Percentiles rank a stretch among this genome's conserved stretches.
Evolutionary conservation across 2,797 vertebrate genomes (phyloP).

Genomic region (Rhincodon typus): DNA sequence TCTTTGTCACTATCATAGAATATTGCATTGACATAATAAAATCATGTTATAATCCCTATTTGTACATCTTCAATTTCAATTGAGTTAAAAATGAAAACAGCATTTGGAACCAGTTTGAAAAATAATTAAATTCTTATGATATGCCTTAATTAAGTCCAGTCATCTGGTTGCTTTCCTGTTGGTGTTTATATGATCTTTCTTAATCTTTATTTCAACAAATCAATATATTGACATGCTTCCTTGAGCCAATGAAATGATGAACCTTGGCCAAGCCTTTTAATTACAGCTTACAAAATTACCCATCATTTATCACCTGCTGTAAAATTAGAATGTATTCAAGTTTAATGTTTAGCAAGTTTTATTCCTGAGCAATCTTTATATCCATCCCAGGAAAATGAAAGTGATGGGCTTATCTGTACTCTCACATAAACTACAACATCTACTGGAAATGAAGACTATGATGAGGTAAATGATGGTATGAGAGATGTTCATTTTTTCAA

Average conservation of each 20-base stretch:
- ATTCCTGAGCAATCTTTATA: not conserved
- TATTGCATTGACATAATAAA: not conserved
- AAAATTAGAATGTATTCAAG: not conserved
- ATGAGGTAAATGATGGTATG: conserved; percentile 85
- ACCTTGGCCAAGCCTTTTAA: not conserved
- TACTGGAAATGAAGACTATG: conserved; percentile 94
- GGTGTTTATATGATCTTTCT: not conserved
- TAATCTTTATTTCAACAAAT: not conserved
- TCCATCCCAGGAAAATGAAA: not conserved
- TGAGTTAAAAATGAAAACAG: not conserved
- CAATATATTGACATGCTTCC: not conserved
- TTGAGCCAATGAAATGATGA: not conserved
- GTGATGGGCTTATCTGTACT: conserved; percentile 73
- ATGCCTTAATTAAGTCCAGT: not conserved
- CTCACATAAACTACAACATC: conserved; percentile 97
- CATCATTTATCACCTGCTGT: not conserved
- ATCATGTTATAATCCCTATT: not conserved
- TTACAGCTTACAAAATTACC: not conserved
- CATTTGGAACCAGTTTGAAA: not conserved
- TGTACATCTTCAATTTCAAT: not conserved
- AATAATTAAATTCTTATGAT: not conserved
- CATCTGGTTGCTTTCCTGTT: not conserved
- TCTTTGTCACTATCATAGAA: not conserved
- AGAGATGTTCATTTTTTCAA: conserved; percentile 91
- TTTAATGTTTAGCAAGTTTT: conserved; percentile 3